Base-by-base conservation (phyloP, 2,113 vertebrate species). In the Geococcyx californianus region DNA sequence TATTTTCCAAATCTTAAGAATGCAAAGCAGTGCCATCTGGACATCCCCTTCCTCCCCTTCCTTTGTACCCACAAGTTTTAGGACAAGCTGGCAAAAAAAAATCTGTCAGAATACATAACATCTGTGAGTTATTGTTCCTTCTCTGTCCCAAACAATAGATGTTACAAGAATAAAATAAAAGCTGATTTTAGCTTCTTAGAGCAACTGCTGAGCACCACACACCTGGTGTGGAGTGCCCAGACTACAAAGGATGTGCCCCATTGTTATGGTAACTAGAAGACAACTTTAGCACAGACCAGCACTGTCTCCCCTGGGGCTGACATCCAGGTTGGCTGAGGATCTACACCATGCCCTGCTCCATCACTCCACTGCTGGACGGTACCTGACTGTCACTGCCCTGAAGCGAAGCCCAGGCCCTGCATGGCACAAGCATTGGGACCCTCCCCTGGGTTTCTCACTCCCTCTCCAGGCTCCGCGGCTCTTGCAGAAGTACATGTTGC, bases 211-310 rank as follows among this genome's bases (percentile, higher is more conserved):
- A 95, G 82, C 74, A 68, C 59, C 36, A n/a, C 45, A 70, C 34
- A 55, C 38, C 7, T 80, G 54, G 74, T 34, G 9, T 42, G 54
- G 84, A 79, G 92, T 56, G 96, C 94, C 89, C 25, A 38, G 94
- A 89, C 60, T 93, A 85, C 87, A 97, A 91, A 96, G 95, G 84
- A 85, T 91, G 92, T 25, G 36, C 91, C 93, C 93, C 4, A 88
- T 97, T 97, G 96, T 97, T 97, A 98, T 91, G 96, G 97, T 90
- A 98, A 97, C 97, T 89, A 92, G 91, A 96, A 44, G 91, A 92
- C 90, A 96, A 92, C 88, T 97, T 84, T 76, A 44, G 93, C 84
- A 86, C 24, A 19, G 59, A 93, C 76, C 44, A 1, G 55, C 33
- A 4, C 63, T 70, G 84, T 80, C 75, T 82, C 87, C 40, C 36